Conservation (phyloP, 2,797 vertebrate genomes). For the Rhabdomys pumilio region DNA sequence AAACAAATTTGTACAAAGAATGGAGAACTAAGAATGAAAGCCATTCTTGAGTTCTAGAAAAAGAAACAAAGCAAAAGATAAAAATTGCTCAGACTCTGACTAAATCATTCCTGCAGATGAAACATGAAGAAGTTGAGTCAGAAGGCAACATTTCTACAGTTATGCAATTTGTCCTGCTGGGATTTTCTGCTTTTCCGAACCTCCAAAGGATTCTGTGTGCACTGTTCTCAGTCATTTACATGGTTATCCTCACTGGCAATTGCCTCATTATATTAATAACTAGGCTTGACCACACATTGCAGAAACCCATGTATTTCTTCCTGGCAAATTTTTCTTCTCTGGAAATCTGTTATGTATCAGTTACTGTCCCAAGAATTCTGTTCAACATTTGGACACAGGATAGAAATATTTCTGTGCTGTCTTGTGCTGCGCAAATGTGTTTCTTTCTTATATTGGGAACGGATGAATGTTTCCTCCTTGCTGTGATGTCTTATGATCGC, state of each 20-base stretch:
- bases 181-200: neutral
- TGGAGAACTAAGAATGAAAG: neutral
- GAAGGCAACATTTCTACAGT: neutral
- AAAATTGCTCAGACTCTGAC: neutral
- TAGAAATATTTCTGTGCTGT: conserved; percentile 48
- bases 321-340: conserved; percentile 70
- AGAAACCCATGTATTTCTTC: conserved; percentile 75
- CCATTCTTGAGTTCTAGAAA: neutral
- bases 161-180: conserved; percentile 51
- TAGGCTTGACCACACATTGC: conserved; percentile 26
- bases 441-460: conserved; percentile 54
- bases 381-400: conserved; percentile 37
- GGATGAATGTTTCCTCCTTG: neutral
- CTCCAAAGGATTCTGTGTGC: conserved; percentile 4
- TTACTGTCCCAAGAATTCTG: conserved; percentile 70
- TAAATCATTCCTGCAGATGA: neutral
- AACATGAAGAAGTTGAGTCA: neutral
- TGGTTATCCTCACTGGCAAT: conserved; percentile 63
- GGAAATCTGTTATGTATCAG: conserved; percentile 71
- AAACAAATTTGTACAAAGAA: neutral
- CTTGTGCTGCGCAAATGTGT: conserved; percentile 53
- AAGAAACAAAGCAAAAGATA: neutral
- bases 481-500: conserved; percentile 38
- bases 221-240: conserved; percentile 52
- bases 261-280: conserved; percentile 55